A percentile compares a stretch with the other conserved stretches of the same genome.
phyloP scores from a whole-genome alignment of 2,113 vertebrate genomes.

The Microcebus tavaratra region DNA sequence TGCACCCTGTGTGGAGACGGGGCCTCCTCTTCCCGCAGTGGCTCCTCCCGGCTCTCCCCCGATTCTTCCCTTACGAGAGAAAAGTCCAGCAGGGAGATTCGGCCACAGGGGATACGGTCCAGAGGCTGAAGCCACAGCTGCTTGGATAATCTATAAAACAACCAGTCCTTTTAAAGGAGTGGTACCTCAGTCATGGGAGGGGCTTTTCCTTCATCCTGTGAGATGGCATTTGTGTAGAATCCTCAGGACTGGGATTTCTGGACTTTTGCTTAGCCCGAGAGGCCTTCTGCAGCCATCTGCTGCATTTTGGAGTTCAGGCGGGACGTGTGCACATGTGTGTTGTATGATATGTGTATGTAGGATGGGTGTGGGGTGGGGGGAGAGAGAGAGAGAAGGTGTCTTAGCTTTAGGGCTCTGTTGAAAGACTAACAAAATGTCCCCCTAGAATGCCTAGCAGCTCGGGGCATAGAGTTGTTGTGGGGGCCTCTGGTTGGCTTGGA shows the following conservation, averaged over 20 bases:
- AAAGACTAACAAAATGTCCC: not conserved
- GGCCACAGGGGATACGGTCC: not conserved
- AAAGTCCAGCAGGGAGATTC: not conserved
- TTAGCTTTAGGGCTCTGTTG: not conserved
- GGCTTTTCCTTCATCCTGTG: not conserved
- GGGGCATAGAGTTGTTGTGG: not conserved
- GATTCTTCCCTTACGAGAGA: not conserved
- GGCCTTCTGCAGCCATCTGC: not conserved
- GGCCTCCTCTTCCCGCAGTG: not conserved
- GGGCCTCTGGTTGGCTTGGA: not conserved
- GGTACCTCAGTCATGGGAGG: not conserved
- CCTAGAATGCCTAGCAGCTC: not conserved
- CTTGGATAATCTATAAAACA: not conserved
- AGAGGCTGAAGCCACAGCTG: not conserved
- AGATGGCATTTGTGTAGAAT: not conserved
- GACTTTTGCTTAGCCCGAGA: not conserved
- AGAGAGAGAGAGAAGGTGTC: no score
- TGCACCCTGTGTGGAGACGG: not conserved
- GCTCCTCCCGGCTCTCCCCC: accelerated
- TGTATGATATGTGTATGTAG: not conserved
- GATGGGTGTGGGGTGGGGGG: not conserved
- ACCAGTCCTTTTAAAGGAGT: not conserved
- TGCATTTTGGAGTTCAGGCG: not conserved
- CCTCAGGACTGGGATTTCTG: not conserved
- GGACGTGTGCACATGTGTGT: not conserved